These are phyloP conservation scores for Xestia sexstrigata DNA, from an alignment of 2,888 invertebrate genomes.

Conservation along the genomic window DNA sequence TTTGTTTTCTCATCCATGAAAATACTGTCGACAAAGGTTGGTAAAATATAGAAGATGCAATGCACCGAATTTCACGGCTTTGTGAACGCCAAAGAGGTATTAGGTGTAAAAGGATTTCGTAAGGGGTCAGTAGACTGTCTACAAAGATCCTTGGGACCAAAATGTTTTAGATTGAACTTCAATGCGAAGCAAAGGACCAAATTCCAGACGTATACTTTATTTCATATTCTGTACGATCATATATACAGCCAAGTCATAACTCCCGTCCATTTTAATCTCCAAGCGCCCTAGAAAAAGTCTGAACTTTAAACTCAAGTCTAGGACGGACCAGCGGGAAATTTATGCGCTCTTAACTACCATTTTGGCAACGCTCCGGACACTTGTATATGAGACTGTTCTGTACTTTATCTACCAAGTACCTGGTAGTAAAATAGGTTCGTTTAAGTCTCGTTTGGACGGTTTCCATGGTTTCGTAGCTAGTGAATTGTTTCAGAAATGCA, in stretches of 20 bases:
- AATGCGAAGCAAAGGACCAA: not conserved
- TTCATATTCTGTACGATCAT: constrained; percentile 18
- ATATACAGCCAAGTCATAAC: constrained; percentile 35
- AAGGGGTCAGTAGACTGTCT: constrained; percentile 1
- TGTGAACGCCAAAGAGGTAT: constrained; percentile 9
- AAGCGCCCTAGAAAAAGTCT: constrained; percentile 46
- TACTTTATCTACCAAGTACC: constrained; percentile 39
- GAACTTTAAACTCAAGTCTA: constrained; percentile 57
- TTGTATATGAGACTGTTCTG: constrained; percentile 36
- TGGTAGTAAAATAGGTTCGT: constrained; percentile 24
- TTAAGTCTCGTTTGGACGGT: constrained; percentile 18
- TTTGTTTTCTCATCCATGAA: constrained; percentile 48
- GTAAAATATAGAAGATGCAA: constrained; percentile 28
- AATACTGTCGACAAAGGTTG: constrained; percentile 20
- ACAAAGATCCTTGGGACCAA: not conserved
- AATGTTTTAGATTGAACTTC: constrained; percentile 10
- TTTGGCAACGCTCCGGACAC: constrained; percentile 55
- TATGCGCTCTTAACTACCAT: constrained; percentile 53
- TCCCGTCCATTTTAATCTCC: constrained; percentile 45
- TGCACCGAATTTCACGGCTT: constrained; percentile 41
- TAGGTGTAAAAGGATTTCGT: constrained; percentile 26
- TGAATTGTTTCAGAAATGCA: constrained; percentile 5
- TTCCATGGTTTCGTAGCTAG: constrained; percentile 1
- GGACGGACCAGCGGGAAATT: constrained; percentile 47
- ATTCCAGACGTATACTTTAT: not conserved